A percentile compares a stretch with the other conserved stretches of the same genome.
These are phyloP conservation scores for Amphiprion percula DNA, from an alignment of 2,113 vertebrate species.

Conservation along the genomic window DNA sequence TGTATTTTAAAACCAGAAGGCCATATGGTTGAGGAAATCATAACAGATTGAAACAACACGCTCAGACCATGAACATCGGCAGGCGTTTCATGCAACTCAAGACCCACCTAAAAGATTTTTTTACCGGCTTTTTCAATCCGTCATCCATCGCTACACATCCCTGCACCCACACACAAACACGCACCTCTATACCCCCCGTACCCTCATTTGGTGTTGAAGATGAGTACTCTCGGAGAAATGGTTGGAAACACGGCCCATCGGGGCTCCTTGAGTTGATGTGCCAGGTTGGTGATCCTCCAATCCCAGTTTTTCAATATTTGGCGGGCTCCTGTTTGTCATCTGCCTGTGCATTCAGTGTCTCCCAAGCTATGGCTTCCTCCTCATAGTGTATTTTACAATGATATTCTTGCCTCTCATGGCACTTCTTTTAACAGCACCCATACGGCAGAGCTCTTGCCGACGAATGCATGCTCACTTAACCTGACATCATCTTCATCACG, in stretches of 20 bases:
- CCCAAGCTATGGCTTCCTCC: conserved; percentile 92
- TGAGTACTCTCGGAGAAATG: conserved; percentile 88
- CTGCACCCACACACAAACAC: conserved; percentile 20
- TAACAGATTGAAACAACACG: conserved; percentile 17
- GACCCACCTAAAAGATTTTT: conserved; percentile 3
- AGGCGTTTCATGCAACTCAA: conserved; percentile 10
- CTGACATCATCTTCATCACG: neutral
- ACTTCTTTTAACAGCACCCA: conserved; percentile 27
- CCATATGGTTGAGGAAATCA: conserved; percentile 13
- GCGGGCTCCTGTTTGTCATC: conserved; percentile 90
- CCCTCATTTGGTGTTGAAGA: conserved; percentile 87
- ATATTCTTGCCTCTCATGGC: conserved; percentile 88
- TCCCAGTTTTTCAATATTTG: conserved; percentile 83
- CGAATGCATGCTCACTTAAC: conserved; percentile 46
- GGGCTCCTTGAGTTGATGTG: conserved; percentile 92
- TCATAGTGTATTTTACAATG: conserved; percentile 96
- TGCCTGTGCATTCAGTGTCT: conserved; percentile 99
- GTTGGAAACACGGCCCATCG: conserved; percentile 84
- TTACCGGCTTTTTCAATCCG: conserved; percentile 6
- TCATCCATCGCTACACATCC: conserved; percentile 5
- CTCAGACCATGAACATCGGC: conserved; percentile 7
- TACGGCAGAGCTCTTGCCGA: neutral
- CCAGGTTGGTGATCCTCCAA: conserved; percentile 97
- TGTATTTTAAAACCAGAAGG: conserved; percentile 35
- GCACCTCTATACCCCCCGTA: conserved; percentile 39